These are phyloP conservation scores for Rachycentron canadum DNA, from an alignment of 2,797 vertebrate genomes.

Conservation along the genomic window DNA sequence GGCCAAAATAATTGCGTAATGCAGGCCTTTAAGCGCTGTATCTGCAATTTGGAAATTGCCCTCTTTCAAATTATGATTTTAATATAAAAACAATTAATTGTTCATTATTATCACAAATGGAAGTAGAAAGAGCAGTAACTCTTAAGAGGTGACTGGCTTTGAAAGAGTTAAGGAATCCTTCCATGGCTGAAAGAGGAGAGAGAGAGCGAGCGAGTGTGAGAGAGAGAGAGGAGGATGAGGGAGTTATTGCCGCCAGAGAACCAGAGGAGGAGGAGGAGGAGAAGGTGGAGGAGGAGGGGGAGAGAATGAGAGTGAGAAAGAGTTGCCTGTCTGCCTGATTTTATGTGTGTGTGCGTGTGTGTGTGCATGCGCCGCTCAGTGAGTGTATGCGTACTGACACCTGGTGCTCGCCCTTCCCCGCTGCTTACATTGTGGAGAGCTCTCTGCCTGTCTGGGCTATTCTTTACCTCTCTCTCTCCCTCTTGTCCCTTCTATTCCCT, in stretches of 20 bases:
- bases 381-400: slow-evolving; percentile 81
- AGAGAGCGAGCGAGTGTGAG: slow-evolving; percentile 41
- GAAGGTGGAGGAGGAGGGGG: slow-evolving; percentile 26
- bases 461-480: slow-evolving; percentile 53
- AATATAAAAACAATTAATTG: rapidly evolving
- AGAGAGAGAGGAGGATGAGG: slow-evolving; percentile 45
- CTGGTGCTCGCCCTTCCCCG: slow-evolving; percentile 78
- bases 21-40: not conserved
- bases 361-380: slow-evolving; percentile 43
- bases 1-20: not conserved
- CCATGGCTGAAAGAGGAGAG: slow-evolving; percentile 46
- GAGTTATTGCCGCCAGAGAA: slow-evolving; percentile 61
- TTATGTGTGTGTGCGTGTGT: slow-evolving; percentile 40
- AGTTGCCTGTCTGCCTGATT: slow-evolving; percentile 68
- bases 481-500: slow-evolving; percentile 46
- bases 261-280: slow-evolving; percentile 34
- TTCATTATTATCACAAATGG: not conserved
- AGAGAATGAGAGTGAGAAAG: slow-evolving; percentile 53
- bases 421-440: slow-evolving; percentile 80
- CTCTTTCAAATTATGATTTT: not conserved
- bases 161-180: slow-evolving; percentile 78
- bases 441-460: slow-evolving; percentile 74
- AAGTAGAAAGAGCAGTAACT: not conserved
- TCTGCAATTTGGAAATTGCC: not conserved
- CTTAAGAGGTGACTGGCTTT: slow-evolving; percentile 35